phyloP scores from a whole-genome alignment of 2,888 invertebrate species.

The Oeneis ivallda region DNA sequence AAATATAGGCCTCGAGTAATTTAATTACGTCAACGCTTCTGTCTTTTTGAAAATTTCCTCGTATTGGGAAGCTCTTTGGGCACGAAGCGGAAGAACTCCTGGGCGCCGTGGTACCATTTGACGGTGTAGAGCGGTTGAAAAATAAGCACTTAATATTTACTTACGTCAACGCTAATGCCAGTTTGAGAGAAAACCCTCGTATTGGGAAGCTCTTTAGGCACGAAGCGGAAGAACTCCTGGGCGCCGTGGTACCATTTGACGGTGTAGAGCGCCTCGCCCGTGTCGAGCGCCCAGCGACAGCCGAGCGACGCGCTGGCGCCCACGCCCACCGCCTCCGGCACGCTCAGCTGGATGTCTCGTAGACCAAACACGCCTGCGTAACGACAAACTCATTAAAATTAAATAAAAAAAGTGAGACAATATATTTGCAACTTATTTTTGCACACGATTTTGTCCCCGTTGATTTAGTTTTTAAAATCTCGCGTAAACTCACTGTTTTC shows the following conservation, averaged over 20 bases:
- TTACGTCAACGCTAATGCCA: constrained; percentile 86
- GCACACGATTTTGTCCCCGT: too few species aligned
- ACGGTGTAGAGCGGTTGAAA: too few species aligned
- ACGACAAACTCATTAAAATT: background rate
- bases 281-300: constrained; percentile 87
- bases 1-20: too few species aligned
- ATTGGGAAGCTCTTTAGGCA: constrained; percentile 91
- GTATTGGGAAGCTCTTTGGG: constrained; percentile 91
- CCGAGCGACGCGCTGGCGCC: constrained; percentile 87
- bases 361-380: constrained; percentile 80
- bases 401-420: background rate
- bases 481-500: too few species aligned
- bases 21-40: constrained; percentile 87
- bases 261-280: constrained; percentile 86
- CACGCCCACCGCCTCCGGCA: constrained; percentile 86
- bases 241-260: constrained; percentile 92
- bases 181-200: constrained; percentile 87
- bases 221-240: constrained; percentile 89
- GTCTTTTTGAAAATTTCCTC: constrained; percentile 86
- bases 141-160: constrained; percentile 52
- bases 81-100: constrained; percentile 90
- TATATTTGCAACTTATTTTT: too few species aligned
- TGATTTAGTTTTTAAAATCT: too few species aligned
- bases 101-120: constrained; percentile 86
- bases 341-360: constrained; percentile 85